Conservation (phyloP, 2,888 invertebrate genomes). For the Lottia gigantea region DNA sequence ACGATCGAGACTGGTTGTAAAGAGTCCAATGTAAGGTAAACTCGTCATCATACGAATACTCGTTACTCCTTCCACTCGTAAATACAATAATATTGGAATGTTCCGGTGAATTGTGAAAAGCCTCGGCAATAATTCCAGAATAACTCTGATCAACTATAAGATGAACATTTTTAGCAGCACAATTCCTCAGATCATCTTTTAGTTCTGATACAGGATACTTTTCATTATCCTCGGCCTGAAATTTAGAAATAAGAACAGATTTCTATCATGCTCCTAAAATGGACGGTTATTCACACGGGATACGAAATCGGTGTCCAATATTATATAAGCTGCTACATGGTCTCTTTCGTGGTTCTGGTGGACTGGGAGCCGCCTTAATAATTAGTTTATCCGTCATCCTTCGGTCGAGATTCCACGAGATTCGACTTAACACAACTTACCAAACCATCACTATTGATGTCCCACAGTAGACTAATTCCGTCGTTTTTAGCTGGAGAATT, state of each 20-base stretch:
- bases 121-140: slow-evolving; percentile 66
- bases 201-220: slow-evolving; percentile 70
- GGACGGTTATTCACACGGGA: too few species aligned
- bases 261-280: too few species aligned
- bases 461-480: slow-evolving; percentile 71
- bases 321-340: too few species aligned
- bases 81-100: slow-evolving; percentile 66
- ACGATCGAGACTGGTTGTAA: slow-evolving; percentile 60
- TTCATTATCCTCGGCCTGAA: slow-evolving; percentile 69
- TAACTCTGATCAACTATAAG: slow-evolving; percentile 71
- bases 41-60: slow-evolving; percentile 64
- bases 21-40: slow-evolving; percentile 65
- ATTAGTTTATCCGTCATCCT: neutral
- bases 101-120: slow-evolving; percentile 55
- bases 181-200: slow-evolving; percentile 68
- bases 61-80: slow-evolving; percentile 63
- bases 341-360: too few species aligned
- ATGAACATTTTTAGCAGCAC: slow-evolving; percentile 68
- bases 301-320: too few species aligned
- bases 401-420: too few species aligned
- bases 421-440: too few species aligned
- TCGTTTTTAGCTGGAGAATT: slow-evolving; percentile 70
- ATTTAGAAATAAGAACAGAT: neutral
- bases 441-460: slow-evolving; percentile 70
- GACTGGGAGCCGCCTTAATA: too few species aligned